These are phyloP conservation scores for Paracentrotus lividus DNA, from an alignment of 53 echinoderm and acorn worm genomes.

Conservation along the genomic window DNA sequence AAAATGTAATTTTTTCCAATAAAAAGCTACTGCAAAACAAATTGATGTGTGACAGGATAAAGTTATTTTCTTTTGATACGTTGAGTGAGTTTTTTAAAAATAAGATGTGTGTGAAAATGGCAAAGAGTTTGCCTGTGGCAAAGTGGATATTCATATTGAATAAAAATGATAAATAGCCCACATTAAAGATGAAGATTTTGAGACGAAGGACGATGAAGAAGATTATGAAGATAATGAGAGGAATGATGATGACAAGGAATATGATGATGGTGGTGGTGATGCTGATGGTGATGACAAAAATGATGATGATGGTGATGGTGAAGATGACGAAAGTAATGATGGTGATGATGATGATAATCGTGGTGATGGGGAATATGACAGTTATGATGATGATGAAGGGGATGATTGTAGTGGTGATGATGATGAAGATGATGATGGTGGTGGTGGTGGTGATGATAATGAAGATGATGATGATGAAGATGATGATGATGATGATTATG, in stretches of 20 bases:
- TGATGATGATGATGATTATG: too few relatives aligned
- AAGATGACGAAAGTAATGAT: neutral
- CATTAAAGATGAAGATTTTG: neutral
- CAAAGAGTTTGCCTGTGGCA: too few relatives aligned
- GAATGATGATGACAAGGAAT: neutral
- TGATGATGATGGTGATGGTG: neutral
- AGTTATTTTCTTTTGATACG: neutral
- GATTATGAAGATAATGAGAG: neutral
- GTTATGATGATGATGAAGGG: neutral
- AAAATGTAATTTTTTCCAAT: constrained; percentile 73
- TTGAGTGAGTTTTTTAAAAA: neutral
- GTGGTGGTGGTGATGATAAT: neutral
- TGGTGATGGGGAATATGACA: neutral
- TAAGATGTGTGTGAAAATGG: neutral
- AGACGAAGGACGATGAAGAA: neutral
- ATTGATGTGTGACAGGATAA: neutral
- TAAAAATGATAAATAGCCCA: too few relatives aligned
- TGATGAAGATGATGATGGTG: neutral
- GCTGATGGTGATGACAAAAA: neutral
- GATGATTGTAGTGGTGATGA: neutral
- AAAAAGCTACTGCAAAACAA: constrained; percentile 71
- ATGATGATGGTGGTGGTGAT: neutral
- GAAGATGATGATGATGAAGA: too few relatives aligned
- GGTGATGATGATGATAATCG: neutral
- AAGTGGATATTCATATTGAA: too few relatives aligned